These are phyloP conservation scores for Apodemia duryi DNA, from an alignment of 2,888 invertebrate genomes.

Conservation along the genomic window DNA sequence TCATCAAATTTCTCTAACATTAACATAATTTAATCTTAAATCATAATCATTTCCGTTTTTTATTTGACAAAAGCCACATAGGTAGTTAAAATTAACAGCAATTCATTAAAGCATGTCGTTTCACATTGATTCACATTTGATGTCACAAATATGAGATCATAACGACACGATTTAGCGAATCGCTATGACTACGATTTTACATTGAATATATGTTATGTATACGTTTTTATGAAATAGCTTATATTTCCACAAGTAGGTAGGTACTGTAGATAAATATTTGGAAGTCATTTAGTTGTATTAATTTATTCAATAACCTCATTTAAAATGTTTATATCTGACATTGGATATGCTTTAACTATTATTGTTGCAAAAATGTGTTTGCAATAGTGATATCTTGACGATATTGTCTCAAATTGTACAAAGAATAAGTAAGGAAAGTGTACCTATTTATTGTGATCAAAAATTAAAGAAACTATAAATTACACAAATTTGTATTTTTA, in stretches of 20 bases:
- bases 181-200: background rate
- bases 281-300: slow-evolving; percentile 14
- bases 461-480: slow-evolving; percentile 43
- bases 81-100: background rate
- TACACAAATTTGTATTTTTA: background rate
- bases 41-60: background rate
- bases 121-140: too few relatives aligned
- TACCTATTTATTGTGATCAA: slow-evolving; percentile 60
- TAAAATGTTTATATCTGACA: slow-evolving; percentile 14
- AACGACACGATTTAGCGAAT: background rate
- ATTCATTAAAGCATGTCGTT: background rate
- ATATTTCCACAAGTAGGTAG: slow-evolving; percentile 9
- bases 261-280: slow-evolving; percentile 11
- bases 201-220: background rate
- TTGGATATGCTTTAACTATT: slow-evolving; percentile 40
- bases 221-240: background rate
- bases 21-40: too few relatives aligned
- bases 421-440: slow-evolving; percentile 26
- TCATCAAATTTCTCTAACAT: too few relatives aligned
- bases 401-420: slow-evolving; percentile 36
- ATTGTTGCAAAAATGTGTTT: slow-evolving; percentile 68
- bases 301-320: background rate
- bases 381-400: slow-evolving; percentile 60
- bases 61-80: background rate
- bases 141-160: background rate